Percentiles rank a stretch among this genome's conserved stretches.
phyloP scores from a whole-genome alignment of 2,888 invertebrate genomes.

The Marasmarcha lunaedactyla region DNA sequence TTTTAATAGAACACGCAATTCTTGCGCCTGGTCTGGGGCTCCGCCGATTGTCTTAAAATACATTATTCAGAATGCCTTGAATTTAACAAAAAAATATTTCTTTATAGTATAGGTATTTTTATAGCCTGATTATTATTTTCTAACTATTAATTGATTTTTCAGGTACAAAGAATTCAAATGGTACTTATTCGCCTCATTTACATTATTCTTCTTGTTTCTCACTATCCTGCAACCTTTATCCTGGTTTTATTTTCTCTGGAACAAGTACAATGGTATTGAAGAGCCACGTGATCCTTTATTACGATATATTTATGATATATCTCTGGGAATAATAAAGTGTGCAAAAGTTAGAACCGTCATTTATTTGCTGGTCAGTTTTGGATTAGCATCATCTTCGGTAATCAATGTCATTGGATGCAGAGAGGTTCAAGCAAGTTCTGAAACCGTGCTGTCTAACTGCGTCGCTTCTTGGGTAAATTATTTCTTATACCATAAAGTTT shows the following conservation, averaged over 20 bases:
- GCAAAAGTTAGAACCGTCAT: conserved; percentile 72
- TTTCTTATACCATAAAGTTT: neutral
- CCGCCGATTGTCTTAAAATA: no score
- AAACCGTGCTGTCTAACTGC: conserved; percentile 49
- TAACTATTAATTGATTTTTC: conserved; percentile 20
- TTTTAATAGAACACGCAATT: no score
- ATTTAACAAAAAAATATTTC: no score
- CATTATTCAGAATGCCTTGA: no score
- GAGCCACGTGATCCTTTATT: conserved; percentile 67
- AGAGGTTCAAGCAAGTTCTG: conserved; percentile 28
- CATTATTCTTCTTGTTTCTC: conserved; percentile 18
- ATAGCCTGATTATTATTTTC: no score
- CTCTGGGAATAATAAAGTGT: conserved; percentile 73
- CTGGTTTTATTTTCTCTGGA: conserved; percentile 83
- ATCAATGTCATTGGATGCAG: conserved; percentile 70
- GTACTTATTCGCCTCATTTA: conserved; percentile 21
- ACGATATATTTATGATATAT: conserved; percentile 71
- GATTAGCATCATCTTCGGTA: conserved; percentile 74
- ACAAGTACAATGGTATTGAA: conserved; percentile 52
- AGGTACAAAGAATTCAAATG: conserved; percentile 41
- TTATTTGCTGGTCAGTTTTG: conserved; percentile 75
- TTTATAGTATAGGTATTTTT: no score
- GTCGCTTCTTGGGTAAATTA: conserved; percentile 59
- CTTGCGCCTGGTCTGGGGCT: no score
- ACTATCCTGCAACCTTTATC: conserved; percentile 74